A percentile compares a stretch with the other conserved stretches of the same genome.
Evolutionary conservation across 1,140 invertebrate genomes (phyloP).

Genomic region (Drosophila malerkotliana): DNA sequence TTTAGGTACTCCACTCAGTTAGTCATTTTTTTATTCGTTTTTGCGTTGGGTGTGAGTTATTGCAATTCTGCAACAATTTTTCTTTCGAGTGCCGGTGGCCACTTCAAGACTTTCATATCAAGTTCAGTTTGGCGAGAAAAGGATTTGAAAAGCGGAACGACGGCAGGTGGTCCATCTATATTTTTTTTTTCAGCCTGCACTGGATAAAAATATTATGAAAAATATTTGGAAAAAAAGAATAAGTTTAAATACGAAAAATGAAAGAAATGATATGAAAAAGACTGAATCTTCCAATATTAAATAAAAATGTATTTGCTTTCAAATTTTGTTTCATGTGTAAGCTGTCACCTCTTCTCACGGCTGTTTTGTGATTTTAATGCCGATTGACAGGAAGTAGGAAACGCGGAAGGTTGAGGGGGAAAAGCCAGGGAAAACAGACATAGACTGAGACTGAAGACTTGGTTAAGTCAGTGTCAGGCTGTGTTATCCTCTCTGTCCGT

Average conservation of each 20-base stretch:
- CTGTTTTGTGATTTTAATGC: slow-evolving; percentile 82
- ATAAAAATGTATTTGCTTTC: background rate
- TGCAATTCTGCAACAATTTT: slow-evolving; percentile 80
- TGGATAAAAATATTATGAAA: background rate
- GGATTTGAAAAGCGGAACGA: slow-evolving; percentile 56
- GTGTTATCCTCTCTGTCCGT: slow-evolving; percentile 35
- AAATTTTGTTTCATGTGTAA: slow-evolving; percentile 20
- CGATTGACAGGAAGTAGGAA: slow-evolving; percentile 63
- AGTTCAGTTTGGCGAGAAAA: slow-evolving; percentile 52
- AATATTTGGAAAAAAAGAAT: background rate
- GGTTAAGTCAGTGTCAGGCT: slow-evolving; percentile 33
- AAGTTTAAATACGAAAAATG: background rate
- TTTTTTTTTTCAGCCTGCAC: slow-evolving; percentile 16
- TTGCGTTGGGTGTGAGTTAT: slow-evolving; percentile 60
- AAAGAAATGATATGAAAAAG: background rate
- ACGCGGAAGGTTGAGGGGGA: background rate
- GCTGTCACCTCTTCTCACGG: slow-evolving; percentile 29
- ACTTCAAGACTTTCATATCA: slow-evolving; percentile 69
- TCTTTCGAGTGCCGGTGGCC: slow-evolving; percentile 68
- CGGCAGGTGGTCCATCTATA: slow-evolving; percentile 52
- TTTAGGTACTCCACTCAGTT: slow-evolving; percentile 58
- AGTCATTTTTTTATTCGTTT: slow-evolving; percentile 38
- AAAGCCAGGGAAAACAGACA: slow-evolving; percentile 20
- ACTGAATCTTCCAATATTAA: background rate
- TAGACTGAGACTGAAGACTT: slow-evolving; percentile 34